Evolutionary conservation across 2,888 invertebrate species (phyloP).

Genomic region (Lissocephala sabroskyi): DNA sequence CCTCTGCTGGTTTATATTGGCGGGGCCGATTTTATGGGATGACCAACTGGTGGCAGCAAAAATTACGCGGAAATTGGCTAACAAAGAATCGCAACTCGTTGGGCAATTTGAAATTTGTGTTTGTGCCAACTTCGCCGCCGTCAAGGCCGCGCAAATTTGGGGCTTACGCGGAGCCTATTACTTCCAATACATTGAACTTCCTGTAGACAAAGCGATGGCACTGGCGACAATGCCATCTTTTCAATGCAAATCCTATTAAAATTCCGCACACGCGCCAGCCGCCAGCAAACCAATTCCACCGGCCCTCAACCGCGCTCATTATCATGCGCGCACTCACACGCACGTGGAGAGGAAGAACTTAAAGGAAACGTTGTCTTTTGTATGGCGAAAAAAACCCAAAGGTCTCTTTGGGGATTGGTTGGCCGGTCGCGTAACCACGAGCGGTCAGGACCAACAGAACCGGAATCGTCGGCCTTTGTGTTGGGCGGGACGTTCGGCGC

Average conservation of each 20-base stretch:
- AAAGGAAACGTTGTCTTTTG: slow-evolving; percentile 4
- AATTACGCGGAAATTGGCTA: slow-evolving; percentile 42
- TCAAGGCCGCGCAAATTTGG: slow-evolving; percentile 41
- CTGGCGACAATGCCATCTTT: slow-evolving; percentile 27
- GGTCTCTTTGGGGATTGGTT: slow-evolving; percentile 14
- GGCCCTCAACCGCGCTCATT: slow-evolving; percentile 4
- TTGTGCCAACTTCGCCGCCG: slow-evolving; percentile 9
- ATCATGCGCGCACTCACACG: no score
- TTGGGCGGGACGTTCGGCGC: no score
- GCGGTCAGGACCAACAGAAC: no score
- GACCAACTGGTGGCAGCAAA: slow-evolving; percentile 7
- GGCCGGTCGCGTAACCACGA: no score
- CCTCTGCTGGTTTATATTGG: slow-evolving; percentile 40
- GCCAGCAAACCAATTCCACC: slow-evolving; percentile 13
- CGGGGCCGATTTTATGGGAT: slow-evolving; percentile 31
- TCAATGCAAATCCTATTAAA: slow-evolving; percentile 49
- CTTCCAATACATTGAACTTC: slow-evolving; percentile 58
- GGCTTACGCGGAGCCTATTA: slow-evolving; percentile 24
- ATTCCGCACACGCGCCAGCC: slow-evolving; percentile 26
- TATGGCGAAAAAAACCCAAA: slow-evolving; percentile 17
- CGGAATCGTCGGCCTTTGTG: no score
- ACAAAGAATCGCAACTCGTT: slow-evolving; percentile 3
- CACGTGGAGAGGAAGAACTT: no score
- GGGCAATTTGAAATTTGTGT: neutral
- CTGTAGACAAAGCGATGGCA: slow-evolving; percentile 36